Evolutionary conservation across 2,113 vertebrate species (phyloP).

Genomic region (Hemiprocne comata): DNA sequence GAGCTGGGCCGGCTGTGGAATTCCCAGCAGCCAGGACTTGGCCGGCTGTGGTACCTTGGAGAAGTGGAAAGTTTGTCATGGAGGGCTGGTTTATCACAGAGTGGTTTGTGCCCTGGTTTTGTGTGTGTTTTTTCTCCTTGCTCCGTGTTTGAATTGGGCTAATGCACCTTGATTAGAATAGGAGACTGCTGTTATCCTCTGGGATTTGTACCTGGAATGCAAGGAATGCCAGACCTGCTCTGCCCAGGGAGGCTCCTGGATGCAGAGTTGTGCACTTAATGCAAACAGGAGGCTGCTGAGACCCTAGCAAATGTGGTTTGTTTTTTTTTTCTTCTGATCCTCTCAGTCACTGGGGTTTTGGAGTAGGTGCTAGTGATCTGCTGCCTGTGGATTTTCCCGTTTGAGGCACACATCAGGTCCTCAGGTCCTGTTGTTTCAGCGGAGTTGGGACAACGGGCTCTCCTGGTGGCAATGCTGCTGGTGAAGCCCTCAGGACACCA

Average conservation of each 20-base stretch:
- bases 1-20: neutral
- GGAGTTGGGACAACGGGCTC: neutral
- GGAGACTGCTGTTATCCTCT: neutral
- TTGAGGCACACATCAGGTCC: accelerated
- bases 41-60: neutral
- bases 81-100: neutral
- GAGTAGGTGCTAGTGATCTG: accelerated
- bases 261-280: accelerated
- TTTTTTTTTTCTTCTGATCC: neutral
- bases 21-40: neutral
- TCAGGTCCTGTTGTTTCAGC: neutral
- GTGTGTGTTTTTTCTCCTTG: neutral
- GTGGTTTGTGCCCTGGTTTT: accelerated
- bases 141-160: neutral
- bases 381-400: accelerated
- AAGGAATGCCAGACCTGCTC: neutral
- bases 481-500: neutral
- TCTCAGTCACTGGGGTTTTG: accelerated
- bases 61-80: neutral
- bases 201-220: neutral
- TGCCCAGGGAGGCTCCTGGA: accelerated
- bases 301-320: accelerated
- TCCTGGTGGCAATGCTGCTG: neutral
- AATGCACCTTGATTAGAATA: accelerated
- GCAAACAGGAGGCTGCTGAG: accelerated